Evolutionary conservation across 2,113 vertebrate species (phyloP), one percentile per base, ranked within the genome.

Genomic region (Psittacula cyanocephala): DNA sequence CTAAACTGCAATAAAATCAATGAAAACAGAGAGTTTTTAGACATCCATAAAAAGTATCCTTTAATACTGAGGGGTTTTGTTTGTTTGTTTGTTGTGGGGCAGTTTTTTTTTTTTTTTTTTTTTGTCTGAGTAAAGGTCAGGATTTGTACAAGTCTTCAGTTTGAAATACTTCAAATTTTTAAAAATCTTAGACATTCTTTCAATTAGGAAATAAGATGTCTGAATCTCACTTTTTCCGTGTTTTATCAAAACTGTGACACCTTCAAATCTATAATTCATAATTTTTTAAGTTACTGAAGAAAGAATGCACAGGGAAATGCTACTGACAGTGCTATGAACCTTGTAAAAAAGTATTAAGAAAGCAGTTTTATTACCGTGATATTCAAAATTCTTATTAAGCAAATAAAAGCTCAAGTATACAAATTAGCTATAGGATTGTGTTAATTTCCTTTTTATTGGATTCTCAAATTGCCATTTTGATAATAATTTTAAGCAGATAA

Each of bases 301-400:
- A 95, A 88, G 18, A 93, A 95, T 85, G 25, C 35, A 84, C 74
- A 88, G 62, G 39, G 57, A 95, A 90, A 91, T 68, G 77, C 16
- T 53, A 91, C 57, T 23, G 27, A 76, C 55, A 94, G 57, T 82
- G 55, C 29, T 91, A 62, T 71, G 39, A 49, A 81, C 27, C 57
- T 81, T 89, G 80, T 57, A 91, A 96, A 97, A 93, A 44, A 91
- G 41, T 93, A 93, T 93, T 91, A 96, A 91, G 89, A 94, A 89
- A 95, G 88, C 57, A 91, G 27, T 91, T 55, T 70, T 52, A 91
- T 90, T 83, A 88, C 29, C 46, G 50, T 77, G 71, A 85, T 89
- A 87, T 67, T 53, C 41, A 96, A 90, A 94, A n/a, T 43, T 47
- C 49, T 22, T 85, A 81, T 78, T 88, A 89, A 68, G 25, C 16